Evolutionary conservation across 53 echinoderm and acorn worm species (phyloP).

Genomic region (Mesocentrotus franciscanus): DNA sequence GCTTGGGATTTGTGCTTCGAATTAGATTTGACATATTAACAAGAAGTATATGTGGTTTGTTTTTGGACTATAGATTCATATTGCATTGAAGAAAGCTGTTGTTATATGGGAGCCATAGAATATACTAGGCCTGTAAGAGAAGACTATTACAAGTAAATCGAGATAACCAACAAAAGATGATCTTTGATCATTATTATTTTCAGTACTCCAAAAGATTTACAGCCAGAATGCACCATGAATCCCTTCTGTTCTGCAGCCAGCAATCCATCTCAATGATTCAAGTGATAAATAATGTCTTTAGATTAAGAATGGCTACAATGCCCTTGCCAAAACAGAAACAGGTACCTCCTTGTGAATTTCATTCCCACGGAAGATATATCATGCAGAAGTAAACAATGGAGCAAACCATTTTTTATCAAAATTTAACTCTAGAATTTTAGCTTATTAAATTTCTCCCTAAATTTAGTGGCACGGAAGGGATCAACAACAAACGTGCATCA

Average conservation of each 20-base stretch:
- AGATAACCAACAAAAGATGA: neutral
- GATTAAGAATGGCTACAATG: no score
- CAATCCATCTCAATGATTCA: no score
- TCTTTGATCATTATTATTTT: neutral
- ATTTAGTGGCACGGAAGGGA: no score
- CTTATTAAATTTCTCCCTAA: no score
- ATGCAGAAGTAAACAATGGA: no score
- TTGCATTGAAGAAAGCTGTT: neutral
- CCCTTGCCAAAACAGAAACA: no score
- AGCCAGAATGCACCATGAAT: neutral
- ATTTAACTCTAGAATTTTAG: no score
- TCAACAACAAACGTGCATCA: neutral
- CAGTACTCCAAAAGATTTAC: neutral
- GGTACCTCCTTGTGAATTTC: no score
- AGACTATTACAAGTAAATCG: neutral
- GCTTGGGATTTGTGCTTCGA: neutral
- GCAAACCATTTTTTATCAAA: no score
- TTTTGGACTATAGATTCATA: constrained; percentile 16
- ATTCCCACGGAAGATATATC: no score
- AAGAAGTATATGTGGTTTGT: neutral
- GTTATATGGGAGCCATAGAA: neutral
- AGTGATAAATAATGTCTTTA: no score
- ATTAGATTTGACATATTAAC: neutral
- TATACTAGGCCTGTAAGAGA: constrained; percentile 37
- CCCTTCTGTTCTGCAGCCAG: no score